Percentiles rank a stretch among this genome's conserved stretches.
Evolutionary conservation across 1,140 invertebrate genomes (phyloP).

Genomic region (Lepidostoma basale): DNA sequence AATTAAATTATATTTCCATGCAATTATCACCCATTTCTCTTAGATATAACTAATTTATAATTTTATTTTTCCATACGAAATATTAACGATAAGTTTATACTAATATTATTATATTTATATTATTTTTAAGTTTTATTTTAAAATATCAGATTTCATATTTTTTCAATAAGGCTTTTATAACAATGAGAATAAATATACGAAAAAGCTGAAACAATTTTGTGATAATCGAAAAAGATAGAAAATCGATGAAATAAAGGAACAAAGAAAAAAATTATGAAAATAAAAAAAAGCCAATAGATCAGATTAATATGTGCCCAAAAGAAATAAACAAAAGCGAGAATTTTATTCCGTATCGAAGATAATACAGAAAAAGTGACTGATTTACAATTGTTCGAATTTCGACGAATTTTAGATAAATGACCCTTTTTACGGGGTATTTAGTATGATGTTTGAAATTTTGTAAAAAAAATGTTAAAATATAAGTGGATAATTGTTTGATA

Average conservation of each 20-base stretch:
- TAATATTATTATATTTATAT: neutral
- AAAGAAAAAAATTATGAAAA: neutral
- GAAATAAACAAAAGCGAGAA: neutral
- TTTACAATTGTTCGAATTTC: no score
- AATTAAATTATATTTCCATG: no score
- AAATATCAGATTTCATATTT: neutral
- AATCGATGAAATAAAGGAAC: neutral
- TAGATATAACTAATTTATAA: no score
- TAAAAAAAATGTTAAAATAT: no score
- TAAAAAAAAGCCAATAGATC: neutral
- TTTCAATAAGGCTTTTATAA: neutral
- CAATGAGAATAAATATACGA: neutral
- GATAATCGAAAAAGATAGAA: neutral
- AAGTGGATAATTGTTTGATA: no score
- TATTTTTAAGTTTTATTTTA: neutral
- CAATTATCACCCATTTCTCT: no score
- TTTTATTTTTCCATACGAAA: no score
- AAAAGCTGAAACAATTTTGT: neutral
- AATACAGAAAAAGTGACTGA: no score
- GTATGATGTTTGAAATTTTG: no score
- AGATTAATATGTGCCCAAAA: neutral
- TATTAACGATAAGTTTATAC: slow-evolving; percentile 5
- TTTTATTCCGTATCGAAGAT: neutral
- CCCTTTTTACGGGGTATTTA: no score
- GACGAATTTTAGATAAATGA: no score